A percentile compares a stretch with the other conserved stretches of the same genome.
phyloP scores from a whole-genome alignment of 1,140 invertebrate genomes.

The Philaenus spumarius region DNA sequence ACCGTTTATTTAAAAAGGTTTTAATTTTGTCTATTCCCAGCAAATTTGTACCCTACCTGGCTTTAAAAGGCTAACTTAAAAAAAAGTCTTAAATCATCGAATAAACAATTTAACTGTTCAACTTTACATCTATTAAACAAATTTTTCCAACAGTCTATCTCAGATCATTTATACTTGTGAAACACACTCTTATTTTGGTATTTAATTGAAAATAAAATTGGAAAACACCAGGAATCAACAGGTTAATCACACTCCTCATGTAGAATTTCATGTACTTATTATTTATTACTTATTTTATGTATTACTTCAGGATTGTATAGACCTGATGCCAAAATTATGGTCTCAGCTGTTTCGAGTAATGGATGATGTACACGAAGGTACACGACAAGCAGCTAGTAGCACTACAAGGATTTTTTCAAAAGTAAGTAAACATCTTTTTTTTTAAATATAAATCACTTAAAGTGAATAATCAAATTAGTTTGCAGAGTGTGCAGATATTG shows the following conservation, averaged over 20 bases:
- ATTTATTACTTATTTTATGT: constrained; percentile 1
- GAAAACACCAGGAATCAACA: too few relatives aligned
- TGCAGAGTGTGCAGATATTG: too few relatives aligned
- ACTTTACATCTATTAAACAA: background rate
- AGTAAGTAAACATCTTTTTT: constrained; percentile 44
- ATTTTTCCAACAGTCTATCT: background rate
- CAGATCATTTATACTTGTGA: background rate
- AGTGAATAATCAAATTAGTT: too few relatives aligned
- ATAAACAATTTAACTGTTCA: too few relatives aligned
- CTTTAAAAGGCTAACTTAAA: too few relatives aligned
- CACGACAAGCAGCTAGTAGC: constrained; percentile 67
- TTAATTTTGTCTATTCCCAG: too few relatives aligned
- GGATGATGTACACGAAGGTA: constrained; percentile 91
- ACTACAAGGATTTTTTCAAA: constrained; percentile 73
- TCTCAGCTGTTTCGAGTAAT: constrained; percentile 77
- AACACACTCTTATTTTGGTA: background rate
- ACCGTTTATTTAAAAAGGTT: too few relatives aligned
- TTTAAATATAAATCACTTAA: too few relatives aligned
- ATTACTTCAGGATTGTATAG: constrained; percentile 41
- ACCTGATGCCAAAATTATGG: constrained; percentile 66
- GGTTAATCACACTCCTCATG: background rate
- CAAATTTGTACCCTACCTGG: too few relatives aligned
- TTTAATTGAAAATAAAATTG: background rate
- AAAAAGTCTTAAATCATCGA: too few relatives aligned
- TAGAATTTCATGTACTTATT: background rate